Evolutionary conservation across 2,113 vertebrate species (phyloP).

Genomic region (Phalacrocorax brasilianus): DNA sequence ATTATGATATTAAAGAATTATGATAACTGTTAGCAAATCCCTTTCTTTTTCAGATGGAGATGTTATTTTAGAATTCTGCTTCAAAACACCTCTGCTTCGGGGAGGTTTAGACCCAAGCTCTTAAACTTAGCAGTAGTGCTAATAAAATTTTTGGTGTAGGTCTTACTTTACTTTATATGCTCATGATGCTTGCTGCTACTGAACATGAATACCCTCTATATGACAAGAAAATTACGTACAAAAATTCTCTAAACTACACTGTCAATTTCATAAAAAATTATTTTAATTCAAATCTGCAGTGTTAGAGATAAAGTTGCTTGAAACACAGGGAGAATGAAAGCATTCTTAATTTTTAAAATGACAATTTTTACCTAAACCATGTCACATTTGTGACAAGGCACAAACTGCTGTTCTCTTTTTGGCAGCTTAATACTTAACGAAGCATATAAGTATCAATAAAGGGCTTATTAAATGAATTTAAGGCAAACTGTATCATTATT

Average conservation of each 20-base stretch:
- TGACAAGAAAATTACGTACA: conserved; percentile 69
- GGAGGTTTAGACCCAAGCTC: not conserved
- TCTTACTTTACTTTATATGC: conserved; percentile 58
- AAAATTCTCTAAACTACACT: conserved; percentile 59
- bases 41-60: not conserved
- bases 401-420: conserved; percentile 67
- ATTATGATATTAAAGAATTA: conserved; percentile 69
- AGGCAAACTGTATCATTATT: conserved; percentile 66
- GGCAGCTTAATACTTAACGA: conserved; percentile 70
- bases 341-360: conserved; percentile 69
- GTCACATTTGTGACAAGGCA: conserved; percentile 74
- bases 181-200: conserved; percentile 63
- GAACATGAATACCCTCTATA: conserved; percentile 39
- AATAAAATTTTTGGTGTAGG: conserved; percentile 48
- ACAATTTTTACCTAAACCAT: conserved; percentile 68
- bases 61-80: not conserved
- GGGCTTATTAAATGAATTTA: conserved; percentile 67
- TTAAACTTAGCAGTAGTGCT: not conserved
- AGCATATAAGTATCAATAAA: conserved; percentile 72
- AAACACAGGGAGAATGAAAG: conserved; percentile 64
- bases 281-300: conserved; percentile 54
- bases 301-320: conserved; percentile 54
- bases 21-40: not conserved
- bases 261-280: conserved; percentile 56
- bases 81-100: not conserved